A percentile compares a stretch with the other conserved stretches of the same genome.
These are phyloP conservation scores for Diarsia mendica DNA, from an alignment of 2,888 invertebrate genomes.

Conservation along the genomic window DNA sequence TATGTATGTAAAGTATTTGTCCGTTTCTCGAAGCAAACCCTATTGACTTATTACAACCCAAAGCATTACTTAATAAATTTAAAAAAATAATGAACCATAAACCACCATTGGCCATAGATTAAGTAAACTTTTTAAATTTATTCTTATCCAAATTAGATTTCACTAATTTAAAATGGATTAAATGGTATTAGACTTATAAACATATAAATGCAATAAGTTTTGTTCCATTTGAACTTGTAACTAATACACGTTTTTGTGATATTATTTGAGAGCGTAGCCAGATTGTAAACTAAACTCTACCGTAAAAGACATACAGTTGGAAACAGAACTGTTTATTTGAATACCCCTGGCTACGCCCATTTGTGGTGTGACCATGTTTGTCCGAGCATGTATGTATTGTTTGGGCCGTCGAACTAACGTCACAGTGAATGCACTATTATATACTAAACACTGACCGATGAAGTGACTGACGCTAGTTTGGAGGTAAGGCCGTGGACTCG, in stretches of 20 bases:
- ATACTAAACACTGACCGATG: conserved; percentile 53
- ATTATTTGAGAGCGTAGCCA: conserved; percentile 54
- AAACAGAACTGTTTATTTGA: neutral
- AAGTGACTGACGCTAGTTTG: conserved; percentile 60
- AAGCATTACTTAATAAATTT: neutral
- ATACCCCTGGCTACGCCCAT: conserved; percentile 46
- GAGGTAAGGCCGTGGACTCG: conserved; percentile 51
- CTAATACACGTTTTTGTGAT: conserved; percentile 69
- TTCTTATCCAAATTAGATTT: conserved; percentile 24
- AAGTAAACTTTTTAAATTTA: neutral
- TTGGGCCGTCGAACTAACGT: conserved; percentile 60
- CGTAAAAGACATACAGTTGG: conserved; percentile 4
- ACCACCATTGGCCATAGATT: conserved; percentile 27
- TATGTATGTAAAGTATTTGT: conserved; percentile 17
- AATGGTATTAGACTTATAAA: conserved; percentile 47
- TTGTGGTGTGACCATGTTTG: conserved; percentile 55
- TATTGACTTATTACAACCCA: conserved; percentile 21
- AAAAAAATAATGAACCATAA: conserved; percentile 6
- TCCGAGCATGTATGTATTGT: conserved; percentile 56
- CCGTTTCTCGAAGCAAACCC: conserved; percentile 7
- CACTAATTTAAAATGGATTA: conserved; percentile 55
- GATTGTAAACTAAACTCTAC: conserved; percentile 29
- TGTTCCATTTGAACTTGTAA: conserved; percentile 69
- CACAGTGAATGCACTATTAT: conserved; percentile 53
- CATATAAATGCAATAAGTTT: conserved; percentile 52